Percentiles rank a stretch among this genome's conserved stretches.
These are phyloP conservation scores for Nomada goodeniana DNA, from an alignment of 2,888 invertebrate genomes.

Conservation along the genomic window DNA sequence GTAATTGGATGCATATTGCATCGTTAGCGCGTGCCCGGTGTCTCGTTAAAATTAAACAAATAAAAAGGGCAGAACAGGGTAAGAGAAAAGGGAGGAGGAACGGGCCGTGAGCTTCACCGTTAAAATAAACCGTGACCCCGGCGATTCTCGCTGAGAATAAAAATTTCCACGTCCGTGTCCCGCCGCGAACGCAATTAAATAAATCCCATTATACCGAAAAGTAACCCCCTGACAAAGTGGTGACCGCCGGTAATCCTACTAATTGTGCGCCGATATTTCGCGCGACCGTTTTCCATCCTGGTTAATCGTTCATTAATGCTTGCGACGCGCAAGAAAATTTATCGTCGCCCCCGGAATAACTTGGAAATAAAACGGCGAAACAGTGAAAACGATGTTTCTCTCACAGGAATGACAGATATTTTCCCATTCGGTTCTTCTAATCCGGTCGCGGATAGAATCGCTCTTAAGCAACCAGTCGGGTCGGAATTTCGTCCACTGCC, in stretches of 20 bases:
- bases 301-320: constrained; percentile 44
- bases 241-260: constrained; percentile 26
- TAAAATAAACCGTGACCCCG: constrained; percentile 41
- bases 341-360: not conserved
- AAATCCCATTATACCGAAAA: constrained; percentile 42
- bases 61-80: not conserved
- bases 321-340: not conserved
- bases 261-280: constrained; percentile 50
- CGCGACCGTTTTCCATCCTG: constrained; percentile 7
- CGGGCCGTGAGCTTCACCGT: not conserved
- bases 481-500: too few species aligned
- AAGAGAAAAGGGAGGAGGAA: not conserved
- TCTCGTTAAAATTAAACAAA: constrained; percentile 57
- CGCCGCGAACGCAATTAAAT: constrained; percentile 43
- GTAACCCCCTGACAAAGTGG: constrained; percentile 14
- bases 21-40: constrained; percentile 50
- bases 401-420: too few species aligned
- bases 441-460: too few species aligned
- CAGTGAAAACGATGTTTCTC: too few species aligned
- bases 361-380: not conserved
- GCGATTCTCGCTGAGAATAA: constrained; percentile 34
- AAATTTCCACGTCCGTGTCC: constrained; percentile 18
- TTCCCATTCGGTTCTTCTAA: too few species aligned
- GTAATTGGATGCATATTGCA: constrained; percentile 57
- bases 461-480: too few species aligned